Evolutionary conservation across 1,140 invertebrate genomes (phyloP).

Genomic region (Catajapyx aquilonaris): DNA sequence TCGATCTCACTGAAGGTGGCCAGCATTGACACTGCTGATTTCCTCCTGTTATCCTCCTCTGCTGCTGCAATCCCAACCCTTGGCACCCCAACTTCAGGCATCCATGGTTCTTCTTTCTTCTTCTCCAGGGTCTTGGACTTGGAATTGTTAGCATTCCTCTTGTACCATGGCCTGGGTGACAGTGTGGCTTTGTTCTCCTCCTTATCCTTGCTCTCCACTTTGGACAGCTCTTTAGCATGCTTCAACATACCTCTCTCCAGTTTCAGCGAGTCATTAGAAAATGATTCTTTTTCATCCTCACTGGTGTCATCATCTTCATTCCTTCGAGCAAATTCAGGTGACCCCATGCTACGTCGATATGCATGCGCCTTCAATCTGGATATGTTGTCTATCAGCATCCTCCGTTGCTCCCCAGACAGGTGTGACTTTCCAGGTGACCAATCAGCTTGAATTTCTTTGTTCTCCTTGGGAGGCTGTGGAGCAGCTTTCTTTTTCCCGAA

Average conservation of each 20-base stretch:
- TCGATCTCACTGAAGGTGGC: constrained; percentile 60
- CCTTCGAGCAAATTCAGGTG: constrained; percentile 4
- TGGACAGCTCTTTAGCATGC: constrained; percentile 11
- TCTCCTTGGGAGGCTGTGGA: constrained; percentile 1
- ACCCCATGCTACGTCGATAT: constrained; percentile 6
- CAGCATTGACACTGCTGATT: constrained; percentile 38
- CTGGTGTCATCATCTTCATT: constrained; percentile 2
- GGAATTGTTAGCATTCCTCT: constrained; percentile 20
- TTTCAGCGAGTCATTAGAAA: constrained; percentile 24
- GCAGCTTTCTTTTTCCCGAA: constrained; percentile 7
- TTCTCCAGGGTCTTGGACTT: constrained; percentile 12
- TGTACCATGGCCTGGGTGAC: constrained; percentile 40
- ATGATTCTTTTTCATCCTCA: constrained; percentile 10
- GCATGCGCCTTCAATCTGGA: constrained; percentile 11
- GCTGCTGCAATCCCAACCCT: constrained; percentile 7
- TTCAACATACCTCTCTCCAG: constrained; percentile 24
- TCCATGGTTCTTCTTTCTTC: constrained; percentile 13
- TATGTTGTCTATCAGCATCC: constrained; percentile 11
- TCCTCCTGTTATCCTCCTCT: constrained; percentile 26
- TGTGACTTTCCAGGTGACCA: constrained; percentile 2
- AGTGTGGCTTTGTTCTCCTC: constrained; percentile 14
- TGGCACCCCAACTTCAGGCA: constrained; percentile 14
- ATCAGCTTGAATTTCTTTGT: constrained; percentile 5
- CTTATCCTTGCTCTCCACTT: background rate
- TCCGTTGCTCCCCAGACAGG: constrained; percentile 11